A percentile compares a stretch with the other conserved stretches of the same genome.
Conservation (phyloP, 2,888 invertebrate genomes). For the Leptinotarsa rubiginosa region DNA sequence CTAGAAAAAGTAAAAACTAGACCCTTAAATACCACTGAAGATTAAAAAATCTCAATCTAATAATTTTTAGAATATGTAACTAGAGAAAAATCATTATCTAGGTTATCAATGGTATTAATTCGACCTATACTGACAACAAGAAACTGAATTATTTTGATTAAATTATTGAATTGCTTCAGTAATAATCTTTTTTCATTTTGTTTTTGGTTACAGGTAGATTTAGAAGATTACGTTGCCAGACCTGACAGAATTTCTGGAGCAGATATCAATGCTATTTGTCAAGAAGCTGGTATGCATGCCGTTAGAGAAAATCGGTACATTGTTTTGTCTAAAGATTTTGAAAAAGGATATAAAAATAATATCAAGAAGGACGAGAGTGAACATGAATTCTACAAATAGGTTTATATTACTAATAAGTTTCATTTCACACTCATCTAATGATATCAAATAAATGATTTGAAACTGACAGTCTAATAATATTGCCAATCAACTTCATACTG, state of each 20-base stretch:
- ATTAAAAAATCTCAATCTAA: too few relatives aligned
- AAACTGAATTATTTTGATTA: background rate
- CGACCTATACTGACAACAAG: background rate
- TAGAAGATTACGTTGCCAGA: slow-evolving; percentile 98
- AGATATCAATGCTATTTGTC: slow-evolving; percentile 99
- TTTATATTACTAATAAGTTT: slow-evolving; percentile 14
- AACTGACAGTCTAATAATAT: background rate
- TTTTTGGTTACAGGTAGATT: slow-evolving; percentile 76
- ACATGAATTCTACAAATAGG: slow-evolving; percentile 99
- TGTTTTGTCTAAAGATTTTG: slow-evolving; percentile 98
- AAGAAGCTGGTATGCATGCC: slow-evolving; percentile 99
- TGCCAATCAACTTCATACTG: too few relatives aligned
- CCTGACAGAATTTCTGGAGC: slow-evolving; percentile 99
- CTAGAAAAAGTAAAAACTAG: too few relatives aligned
- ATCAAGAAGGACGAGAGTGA: slow-evolving; percentile 99
- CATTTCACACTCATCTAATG: background rate
- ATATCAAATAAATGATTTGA: background rate
- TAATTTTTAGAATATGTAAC: background rate
- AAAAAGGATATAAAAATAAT: slow-evolving; percentile 99
- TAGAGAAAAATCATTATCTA: background rate
- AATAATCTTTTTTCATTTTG: slow-evolving; percentile 8
- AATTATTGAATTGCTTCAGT: background rate
- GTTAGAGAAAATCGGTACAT: slow-evolving; percentile 99
- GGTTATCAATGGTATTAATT: too few relatives aligned
- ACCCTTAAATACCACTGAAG: too few relatives aligned